Base-by-base conservation (phyloP, 2,113 vertebrate species). In the Oreochromis tanganicae region DNA sequence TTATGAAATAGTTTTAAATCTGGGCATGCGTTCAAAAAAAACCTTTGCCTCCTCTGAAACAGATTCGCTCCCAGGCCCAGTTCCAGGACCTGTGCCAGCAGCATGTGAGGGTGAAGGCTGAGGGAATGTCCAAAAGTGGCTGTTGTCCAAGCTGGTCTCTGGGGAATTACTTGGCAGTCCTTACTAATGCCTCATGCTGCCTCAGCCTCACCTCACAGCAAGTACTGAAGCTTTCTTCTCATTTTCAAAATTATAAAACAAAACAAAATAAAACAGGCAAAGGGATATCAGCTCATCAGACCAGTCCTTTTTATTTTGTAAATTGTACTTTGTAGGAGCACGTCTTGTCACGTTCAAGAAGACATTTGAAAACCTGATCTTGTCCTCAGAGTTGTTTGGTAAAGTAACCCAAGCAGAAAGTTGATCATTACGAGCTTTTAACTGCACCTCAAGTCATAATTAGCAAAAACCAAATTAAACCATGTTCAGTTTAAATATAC, bases 81-180 rank as follows among this genome's bases (percentile, higher is more conserved):
- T 99, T 99, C 84, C 96, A 97, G 93, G 96, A 98, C 56, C 94
- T 99, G 89, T 99, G 99, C 94, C 97, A 98, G 91, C 97, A 96
- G 16, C 97, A 96, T 1, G 88, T 90, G 75, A 90, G 91, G 80
- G 85, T 43, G 24, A 92, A 93, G 17, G 55, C 85, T 9, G 92
- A 91, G 9, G 90, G 95, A 32, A 85, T 93, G 52, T 95, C 96
- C 0, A 94, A 93, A 19, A 86, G 85, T 5, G 95, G 97, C 86
- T 99, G 98, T 94, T 99, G 98, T 94, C 98, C 98, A 2, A 99
- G 98, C 95, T 99, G 98, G 98, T 99, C 98, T 71, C 95, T 99
- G 90, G 98, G 98, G 92, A 99, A 99, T 96, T 99, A 98, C 63
- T 96, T 99, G 83, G 97, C 98, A 5, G 96, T 97, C 66, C 97